These are phyloP conservation scores for Plebejus anna DNA, from an alignment of 2,888 invertebrate species.

Conservation along the genomic window DNA sequence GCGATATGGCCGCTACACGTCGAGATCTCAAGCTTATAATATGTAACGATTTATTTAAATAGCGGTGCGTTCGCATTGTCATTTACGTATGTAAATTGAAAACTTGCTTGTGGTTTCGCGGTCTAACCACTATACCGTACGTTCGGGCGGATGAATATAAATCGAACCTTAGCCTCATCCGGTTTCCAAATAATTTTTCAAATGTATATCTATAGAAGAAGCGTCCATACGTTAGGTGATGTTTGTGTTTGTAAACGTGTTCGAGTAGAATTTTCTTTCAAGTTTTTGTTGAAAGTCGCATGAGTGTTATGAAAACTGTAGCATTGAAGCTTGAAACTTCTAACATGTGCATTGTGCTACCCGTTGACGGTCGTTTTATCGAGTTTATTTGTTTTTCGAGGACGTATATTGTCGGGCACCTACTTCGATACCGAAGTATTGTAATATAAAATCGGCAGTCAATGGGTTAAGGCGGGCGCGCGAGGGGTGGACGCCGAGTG, in stretches of 20 bases:
- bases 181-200: not conserved
- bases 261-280: not conserved
- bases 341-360: not conserved
- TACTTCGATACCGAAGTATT: not conserved
- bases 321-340: not conserved
- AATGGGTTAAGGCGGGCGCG: not conserved
- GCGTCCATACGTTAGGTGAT: conserved; percentile 13
- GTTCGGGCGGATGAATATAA: too few species aligned
- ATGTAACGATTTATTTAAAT: too few species aligned
- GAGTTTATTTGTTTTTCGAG: not conserved
- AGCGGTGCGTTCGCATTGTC: too few species aligned
- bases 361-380: not conserved
- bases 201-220: not conserved
- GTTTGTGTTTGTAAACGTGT: conserved; percentile 2
- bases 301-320: not conserved
- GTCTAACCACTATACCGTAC: too few species aligned
- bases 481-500: not conserved
- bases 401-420: not conserved
- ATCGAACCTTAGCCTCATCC: not conserved
- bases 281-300: conserved; percentile 6
- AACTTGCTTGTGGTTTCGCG: too few species aligned
- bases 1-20: too few species aligned
- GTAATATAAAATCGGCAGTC: not conserved
- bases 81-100: too few species aligned
- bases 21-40: too few species aligned